A percentile compares a stretch with the other conserved stretches of the same genome.
Conservation (phyloP, 2,797 vertebrate genomes). For the Mastacembelus armatus region DNA sequence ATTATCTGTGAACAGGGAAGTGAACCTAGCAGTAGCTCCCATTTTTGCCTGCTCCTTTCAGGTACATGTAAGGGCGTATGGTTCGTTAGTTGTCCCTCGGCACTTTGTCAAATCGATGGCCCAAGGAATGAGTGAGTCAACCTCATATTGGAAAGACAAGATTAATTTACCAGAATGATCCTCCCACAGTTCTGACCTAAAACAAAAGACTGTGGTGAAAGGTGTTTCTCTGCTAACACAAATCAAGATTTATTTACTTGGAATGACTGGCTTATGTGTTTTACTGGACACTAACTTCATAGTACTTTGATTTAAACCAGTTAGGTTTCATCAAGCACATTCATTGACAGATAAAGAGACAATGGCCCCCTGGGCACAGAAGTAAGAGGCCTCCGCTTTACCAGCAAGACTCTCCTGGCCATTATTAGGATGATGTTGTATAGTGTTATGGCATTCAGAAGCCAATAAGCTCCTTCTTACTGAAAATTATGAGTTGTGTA, state of each 20-base stretch:
- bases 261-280: background rate
- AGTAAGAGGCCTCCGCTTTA: background rate
- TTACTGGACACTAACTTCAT: background rate
- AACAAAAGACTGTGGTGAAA: slow-evolving; percentile 27
- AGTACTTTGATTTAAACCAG: background rate
- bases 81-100: slow-evolving; percentile 62
- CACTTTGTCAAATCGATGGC: slow-evolving; percentile 63
- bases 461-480: background rate
- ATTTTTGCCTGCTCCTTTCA: slow-evolving; percentile 41
- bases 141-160: slow-evolving; percentile 60
- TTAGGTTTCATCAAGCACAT: background rate
- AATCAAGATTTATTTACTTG: slow-evolving; percentile 10
- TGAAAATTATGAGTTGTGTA: background rate
- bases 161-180: slow-evolving; percentile 71
- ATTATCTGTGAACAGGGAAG: slow-evolving; percentile 71
- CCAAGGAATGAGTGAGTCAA: slow-evolving; percentile 53
- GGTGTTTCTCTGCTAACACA: slow-evolving; percentile 13
- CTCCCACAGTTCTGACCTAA: slow-evolving; percentile 48
- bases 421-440: background rate
- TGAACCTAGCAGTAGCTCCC: slow-evolving; percentile 49
- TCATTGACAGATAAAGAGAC: too few relatives aligned
- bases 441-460: background rate
- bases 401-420: background rate
- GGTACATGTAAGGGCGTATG: slow-evolving; percentile 48
- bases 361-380: too few relatives aligned